phyloP scores from a whole-genome alignment of 1,140 invertebrate genomes.

The Lordiphosa stackelbergi region DNA sequence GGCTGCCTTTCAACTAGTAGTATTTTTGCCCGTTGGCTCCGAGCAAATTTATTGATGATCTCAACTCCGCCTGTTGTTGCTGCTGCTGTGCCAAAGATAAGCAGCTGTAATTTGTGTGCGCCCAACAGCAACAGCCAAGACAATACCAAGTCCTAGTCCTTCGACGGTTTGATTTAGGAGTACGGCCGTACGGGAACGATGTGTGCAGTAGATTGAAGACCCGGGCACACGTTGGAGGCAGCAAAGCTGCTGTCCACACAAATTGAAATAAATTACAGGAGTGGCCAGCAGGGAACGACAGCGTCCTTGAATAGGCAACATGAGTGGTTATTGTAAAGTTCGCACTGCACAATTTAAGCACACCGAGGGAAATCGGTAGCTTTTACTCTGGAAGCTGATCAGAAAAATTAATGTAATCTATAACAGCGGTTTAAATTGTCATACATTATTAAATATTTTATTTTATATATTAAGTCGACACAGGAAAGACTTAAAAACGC shows the following conservation, averaged over 20 bases:
- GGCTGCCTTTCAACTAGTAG: slow-evolving; percentile 40
- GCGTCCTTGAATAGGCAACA: slow-evolving; percentile 48
- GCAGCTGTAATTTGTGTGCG: slow-evolving; percentile 72
- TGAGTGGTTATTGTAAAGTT: slow-evolving; percentile 66
- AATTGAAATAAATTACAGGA: slow-evolving; percentile 74
- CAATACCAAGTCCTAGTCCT: slow-evolving; percentile 31
- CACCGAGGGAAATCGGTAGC: slow-evolving; percentile 39
- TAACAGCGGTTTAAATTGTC: too few relatives aligned
- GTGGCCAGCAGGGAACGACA: slow-evolving; percentile 43
- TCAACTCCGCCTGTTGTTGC: slow-evolving; percentile 39
- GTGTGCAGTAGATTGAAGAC: slow-evolving; percentile 71
- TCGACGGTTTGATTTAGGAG: slow-evolving; percentile 60
- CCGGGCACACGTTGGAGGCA: slow-evolving; percentile 23
- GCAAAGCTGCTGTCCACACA: slow-evolving; percentile 64
- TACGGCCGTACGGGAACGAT: slow-evolving; percentile 36
- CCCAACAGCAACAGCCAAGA: slow-evolving; percentile 61
- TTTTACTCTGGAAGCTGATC: too few relatives aligned
- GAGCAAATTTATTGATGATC: slow-evolving; percentile 74
- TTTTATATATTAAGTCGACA: too few relatives aligned
- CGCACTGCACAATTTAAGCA: slow-evolving; percentile 54
- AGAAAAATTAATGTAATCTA: too few relatives aligned
- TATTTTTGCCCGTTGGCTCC: slow-evolving; percentile 53
- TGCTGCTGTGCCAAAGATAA: slow-evolving; percentile 67
- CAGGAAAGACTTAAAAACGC: too few relatives aligned
- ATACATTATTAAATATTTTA: too few relatives aligned